phyloP scores from a whole-genome alignment of 1,140 invertebrate species.

The Stegodyphus dumicola region DNA sequence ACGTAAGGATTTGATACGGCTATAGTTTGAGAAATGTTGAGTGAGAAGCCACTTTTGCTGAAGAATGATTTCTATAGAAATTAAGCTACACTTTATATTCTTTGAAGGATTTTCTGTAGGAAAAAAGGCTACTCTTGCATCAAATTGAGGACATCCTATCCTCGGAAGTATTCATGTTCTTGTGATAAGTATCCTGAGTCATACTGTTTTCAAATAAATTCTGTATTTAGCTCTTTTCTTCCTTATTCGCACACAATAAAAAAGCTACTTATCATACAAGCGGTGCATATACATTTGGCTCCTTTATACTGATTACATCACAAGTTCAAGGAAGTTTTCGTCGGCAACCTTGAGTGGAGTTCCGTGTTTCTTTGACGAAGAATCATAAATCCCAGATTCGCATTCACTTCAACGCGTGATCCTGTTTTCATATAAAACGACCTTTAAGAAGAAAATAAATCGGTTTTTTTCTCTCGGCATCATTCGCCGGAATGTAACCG shows the following conservation, averaged over 20 bases:
- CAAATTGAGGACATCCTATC: too few relatives aligned
- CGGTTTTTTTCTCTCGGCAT: too few relatives aligned
- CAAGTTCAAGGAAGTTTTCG: not conserved
- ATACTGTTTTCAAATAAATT: too few relatives aligned
- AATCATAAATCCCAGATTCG: not conserved
- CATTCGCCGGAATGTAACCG: not conserved
- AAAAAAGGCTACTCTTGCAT: too few relatives aligned
- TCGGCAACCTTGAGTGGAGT: not conserved
- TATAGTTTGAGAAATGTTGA: too few relatives aligned
- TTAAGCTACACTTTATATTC: too few relatives aligned
- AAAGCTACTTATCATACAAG: not conserved
- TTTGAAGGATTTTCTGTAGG: too few relatives aligned
- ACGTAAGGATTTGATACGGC: too few relatives aligned
- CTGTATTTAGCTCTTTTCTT: not conserved
- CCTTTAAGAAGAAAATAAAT: not conserved
- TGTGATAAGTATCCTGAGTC: too few relatives aligned
- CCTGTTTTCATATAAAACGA: not conserved
- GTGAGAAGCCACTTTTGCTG: too few relatives aligned
- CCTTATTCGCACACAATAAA: not conserved
- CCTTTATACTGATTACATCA: not conserved
- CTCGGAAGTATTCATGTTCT: too few relatives aligned
- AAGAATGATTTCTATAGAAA: too few relatives aligned
- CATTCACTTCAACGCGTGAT: not conserved
- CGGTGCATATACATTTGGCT: not conserved
- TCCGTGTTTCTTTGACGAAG: not conserved